Conservation (phyloP, 2,113 vertebrate genomes). For the Strix aluco region DNA sequence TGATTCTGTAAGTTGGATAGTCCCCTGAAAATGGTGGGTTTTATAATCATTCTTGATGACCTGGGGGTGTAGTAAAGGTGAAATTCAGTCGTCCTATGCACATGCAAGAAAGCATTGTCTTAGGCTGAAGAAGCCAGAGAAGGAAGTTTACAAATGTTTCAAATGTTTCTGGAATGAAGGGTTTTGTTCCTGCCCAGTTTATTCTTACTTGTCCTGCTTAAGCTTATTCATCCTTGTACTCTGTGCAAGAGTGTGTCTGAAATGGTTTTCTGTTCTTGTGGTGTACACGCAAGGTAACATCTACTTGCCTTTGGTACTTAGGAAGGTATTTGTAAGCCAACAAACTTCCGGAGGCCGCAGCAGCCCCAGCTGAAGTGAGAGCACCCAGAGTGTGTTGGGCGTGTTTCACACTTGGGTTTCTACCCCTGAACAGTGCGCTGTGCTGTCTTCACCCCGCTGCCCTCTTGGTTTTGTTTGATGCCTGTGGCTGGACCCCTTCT, state of each 20-base stretch:
- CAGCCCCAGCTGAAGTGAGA: background rate
- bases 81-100: background rate
- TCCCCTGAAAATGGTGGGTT: background rate
- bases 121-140: background rate
- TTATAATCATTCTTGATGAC: background rate
- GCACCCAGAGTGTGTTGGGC: rapidly evolving
- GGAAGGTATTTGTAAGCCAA: background rate
- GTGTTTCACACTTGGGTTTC: background rate
- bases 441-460: background rate
- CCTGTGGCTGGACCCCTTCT: background rate
- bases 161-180: background rate
- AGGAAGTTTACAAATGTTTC: background rate
- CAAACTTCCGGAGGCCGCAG: rapidly evolving
- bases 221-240: background rate
- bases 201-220: background rate
- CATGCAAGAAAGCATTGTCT: background rate
- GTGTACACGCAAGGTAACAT: background rate
- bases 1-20: background rate
- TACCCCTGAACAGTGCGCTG: rapidly evolving
- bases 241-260: background rate
- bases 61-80: too few relatives aligned
- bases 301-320: background rate
- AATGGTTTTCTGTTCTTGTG: background rate
- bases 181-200: background rate
- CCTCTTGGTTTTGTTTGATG: background rate